Evolutionary conservation across 2,888 invertebrate genomes (phyloP).

Genomic region (Ametastegia equiseti): DNA sequence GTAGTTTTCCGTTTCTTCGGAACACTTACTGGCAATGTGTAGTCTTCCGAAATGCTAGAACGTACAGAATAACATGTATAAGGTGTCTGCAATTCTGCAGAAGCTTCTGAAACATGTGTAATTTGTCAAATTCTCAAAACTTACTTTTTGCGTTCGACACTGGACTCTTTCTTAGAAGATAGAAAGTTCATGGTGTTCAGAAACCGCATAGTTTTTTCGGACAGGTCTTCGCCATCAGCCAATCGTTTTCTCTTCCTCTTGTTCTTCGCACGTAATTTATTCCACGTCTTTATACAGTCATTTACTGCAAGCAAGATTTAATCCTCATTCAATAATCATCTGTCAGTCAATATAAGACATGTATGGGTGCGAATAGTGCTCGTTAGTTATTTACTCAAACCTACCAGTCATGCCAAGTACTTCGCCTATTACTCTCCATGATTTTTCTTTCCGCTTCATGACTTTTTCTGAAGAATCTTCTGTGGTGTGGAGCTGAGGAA

Average conservation of each 20-base stretch:
- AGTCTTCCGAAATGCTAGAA: background rate
- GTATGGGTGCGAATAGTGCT: background rate
- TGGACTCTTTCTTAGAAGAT: background rate
- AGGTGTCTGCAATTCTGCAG: background rate
- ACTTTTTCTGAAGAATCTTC: background rate
- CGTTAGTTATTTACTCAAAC: background rate
- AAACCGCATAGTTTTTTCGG: background rate
- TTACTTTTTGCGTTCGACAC: background rate
- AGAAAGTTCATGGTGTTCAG: background rate
- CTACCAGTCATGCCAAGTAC: background rate
- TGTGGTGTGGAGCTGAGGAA: background rate
- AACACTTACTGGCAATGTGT: background rate
- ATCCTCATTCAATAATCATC: no score
- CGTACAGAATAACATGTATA: no score
- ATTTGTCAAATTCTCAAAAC: background rate
- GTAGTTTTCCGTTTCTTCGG: background rate
- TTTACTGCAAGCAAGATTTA: background rate
- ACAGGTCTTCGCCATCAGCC: background rate
- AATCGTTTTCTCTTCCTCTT: background rate
- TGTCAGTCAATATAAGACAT: background rate
- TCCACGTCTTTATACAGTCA: background rate
- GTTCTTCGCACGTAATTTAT: background rate
- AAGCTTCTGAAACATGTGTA: background rate
- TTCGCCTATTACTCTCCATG: background rate
- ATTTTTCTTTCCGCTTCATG: background rate